A percentile compares a stretch with the other conserved stretches of the same genome.
phyloP scores from a whole-genome alignment of 2,797 vertebrate species.

The Microctenopoma lineatum region DNA sequence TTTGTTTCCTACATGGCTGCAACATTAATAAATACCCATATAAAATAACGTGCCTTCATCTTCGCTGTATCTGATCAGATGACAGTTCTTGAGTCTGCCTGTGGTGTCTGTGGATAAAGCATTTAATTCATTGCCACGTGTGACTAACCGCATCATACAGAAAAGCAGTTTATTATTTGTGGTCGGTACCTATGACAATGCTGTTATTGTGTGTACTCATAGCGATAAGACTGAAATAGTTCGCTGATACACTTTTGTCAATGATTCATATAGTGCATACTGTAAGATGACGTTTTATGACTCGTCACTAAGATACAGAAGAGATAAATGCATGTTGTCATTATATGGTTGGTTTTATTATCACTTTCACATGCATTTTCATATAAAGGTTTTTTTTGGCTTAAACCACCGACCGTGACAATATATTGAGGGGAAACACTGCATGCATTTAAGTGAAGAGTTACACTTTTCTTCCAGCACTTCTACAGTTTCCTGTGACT shows the following conservation, averaged over 20 bases:
- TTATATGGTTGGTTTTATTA: constrained; percentile 35
- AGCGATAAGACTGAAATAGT: constrained; percentile 23
- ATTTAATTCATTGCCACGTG: constrained; percentile 38
- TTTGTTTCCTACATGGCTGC: constrained; percentile 34
- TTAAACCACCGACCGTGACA: constrained; percentile 43
- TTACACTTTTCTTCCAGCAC: constrained; percentile 30
- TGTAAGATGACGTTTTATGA: constrained; percentile 43
- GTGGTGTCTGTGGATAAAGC: constrained; percentile 13
- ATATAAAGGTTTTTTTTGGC: constrained; percentile 45
- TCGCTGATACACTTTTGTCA: constrained; percentile 15
- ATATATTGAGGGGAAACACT: constrained; percentile 45
- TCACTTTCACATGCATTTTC: constrained; percentile 43
- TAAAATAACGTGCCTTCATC: constrained; percentile 19
- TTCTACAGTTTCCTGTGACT: neutral
- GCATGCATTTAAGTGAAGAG: neutral
- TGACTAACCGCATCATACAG: constrained; percentile 29
- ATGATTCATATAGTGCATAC: constrained; percentile 23
- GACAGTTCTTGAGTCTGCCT: constrained; percentile 32
- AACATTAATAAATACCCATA: constrained; percentile 3
- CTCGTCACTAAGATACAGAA: constrained; percentile 22
- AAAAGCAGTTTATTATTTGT: constrained; percentile 34
- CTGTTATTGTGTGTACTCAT: constrained; percentile 6
- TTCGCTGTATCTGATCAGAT: constrained; percentile 31
- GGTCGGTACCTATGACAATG: constrained; percentile 10
- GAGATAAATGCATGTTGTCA: constrained; percentile 33